Conservation (phyloP, 1,140 invertebrate genomes). For the Eriocheir sinensis region DNA sequence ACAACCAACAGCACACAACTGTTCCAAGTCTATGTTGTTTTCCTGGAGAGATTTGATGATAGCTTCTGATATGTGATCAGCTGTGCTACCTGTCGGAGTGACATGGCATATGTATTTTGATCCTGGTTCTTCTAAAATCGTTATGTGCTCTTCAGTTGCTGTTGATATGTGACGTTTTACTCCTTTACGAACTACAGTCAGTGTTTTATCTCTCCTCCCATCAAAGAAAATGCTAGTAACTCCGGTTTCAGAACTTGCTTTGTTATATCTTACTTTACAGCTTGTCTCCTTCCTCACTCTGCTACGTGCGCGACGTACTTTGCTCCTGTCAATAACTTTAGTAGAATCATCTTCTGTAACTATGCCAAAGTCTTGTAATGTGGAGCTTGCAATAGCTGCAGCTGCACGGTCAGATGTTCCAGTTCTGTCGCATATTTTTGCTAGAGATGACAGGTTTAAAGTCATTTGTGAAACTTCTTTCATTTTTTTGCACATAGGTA, state of each 20-base stretch:
- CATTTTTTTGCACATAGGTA: no score
- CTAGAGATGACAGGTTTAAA: no score
- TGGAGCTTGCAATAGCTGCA: slow-evolving; percentile 21
- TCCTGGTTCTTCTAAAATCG: slow-evolving; percentile 51
- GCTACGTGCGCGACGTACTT: slow-evolving; percentile 29
- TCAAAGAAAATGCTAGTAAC: slow-evolving; percentile 58
- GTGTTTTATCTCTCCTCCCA: slow-evolving; percentile 47
- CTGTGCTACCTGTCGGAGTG: slow-evolving; percentile 19
- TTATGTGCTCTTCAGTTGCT: slow-evolving; percentile 57
- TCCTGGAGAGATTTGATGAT: slow-evolving; percentile 23
- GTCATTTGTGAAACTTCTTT: no score
- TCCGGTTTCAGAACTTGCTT: slow-evolving; percentile 29
- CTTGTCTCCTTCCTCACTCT: slow-evolving; percentile 27
- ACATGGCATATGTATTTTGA: slow-evolving; percentile 43
- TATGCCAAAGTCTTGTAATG: slow-evolving; percentile 39
- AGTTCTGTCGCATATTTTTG: slow-evolving; percentile 28
- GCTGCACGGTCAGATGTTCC: slow-evolving; percentile 35
- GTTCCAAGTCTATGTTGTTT: neutral
- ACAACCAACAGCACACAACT: slow-evolving; percentile 46
- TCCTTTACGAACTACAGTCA: no score
- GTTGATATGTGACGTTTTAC: slow-evolving; percentile 1
- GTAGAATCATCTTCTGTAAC: neutral
- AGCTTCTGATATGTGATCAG: neutral
- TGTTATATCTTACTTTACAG: slow-evolving; percentile 3
- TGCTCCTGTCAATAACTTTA: slow-evolving; percentile 31